Base-by-base conservation (phyloP, 2,888 invertebrate species). In the Aphodius sticticus region DNA sequence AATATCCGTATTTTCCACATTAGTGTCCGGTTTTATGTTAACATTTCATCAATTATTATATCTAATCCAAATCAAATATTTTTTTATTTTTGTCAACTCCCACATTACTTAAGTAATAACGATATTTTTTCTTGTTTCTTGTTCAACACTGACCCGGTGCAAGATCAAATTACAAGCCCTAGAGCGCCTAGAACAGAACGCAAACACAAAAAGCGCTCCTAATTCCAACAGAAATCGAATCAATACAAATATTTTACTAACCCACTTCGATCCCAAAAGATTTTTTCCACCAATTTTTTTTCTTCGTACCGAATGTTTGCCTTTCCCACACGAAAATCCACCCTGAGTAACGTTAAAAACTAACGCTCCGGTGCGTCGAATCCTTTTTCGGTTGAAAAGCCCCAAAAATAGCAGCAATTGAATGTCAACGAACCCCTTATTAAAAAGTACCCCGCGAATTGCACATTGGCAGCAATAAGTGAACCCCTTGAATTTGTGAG, bases 171-270 rank as follows among this genome's bases (percentile, higher is more conserved):
- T 53, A 53, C 53, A 53, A 53, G 9, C 53, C 53, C 53, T 53
- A 7, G 7, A 53, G 53, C 53, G 53, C 3, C 12, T 12, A 9
- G 53, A 12, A 53, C 53, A 12, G 9, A 74, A 35, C 37, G 26
- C 74, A 36, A 74, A 74, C 74, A n/a, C 26, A 74, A 74, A 74
- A 74, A 74, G n/a, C 36, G 35, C 36, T 35, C 37, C 74, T 12
- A 35, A 74, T 74, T 74, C 35, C 35, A 35, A 74, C 26, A 74
- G 74, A 35, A 74, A 74, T 74, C 74, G 74, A 74, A 74, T 74
- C 36, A 74, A 76, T 76, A 76, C 76, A 79, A 79, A 79, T 79
- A 79, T 79, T 79, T 74, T 79, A 76, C 74, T 79, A 79, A 70
- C 79, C 79, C 79, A 79, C 72, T 76, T 76, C 72, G 69, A 69